phyloP scores from a whole-genome alignment of 92 coral and sea anemone species.

The Palythoa grandis region DNA sequence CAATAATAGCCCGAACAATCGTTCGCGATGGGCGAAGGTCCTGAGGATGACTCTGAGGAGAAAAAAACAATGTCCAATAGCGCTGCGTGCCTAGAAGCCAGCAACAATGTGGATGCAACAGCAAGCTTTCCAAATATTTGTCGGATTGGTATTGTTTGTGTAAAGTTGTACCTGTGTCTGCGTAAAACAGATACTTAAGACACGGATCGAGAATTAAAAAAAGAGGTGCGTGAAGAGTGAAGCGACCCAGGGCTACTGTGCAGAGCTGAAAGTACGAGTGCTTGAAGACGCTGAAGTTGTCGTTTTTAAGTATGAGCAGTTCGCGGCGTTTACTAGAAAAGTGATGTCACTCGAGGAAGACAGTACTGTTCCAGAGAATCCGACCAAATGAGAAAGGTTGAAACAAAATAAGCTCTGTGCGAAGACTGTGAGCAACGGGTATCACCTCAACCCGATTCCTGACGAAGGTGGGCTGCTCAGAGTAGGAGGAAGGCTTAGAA shows the following conservation, averaged over 20 bases:
- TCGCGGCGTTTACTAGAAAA: conserved; percentile 20
- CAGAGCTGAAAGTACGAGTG: conserved; percentile 32
- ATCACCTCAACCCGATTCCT: neutral
- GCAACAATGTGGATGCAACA: conserved; percentile 10
- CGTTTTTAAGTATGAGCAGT: conserved; percentile 36
- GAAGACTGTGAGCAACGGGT: neutral
- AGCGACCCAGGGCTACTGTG: conserved; percentile 3
- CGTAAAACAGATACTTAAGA: conserved; percentile 30
- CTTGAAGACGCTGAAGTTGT: conserved; percentile 39
- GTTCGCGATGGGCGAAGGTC: conserved; percentile 13
- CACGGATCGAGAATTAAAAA: conserved; percentile 16
- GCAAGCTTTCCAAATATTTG: conserved; percentile 35
- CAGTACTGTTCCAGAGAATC: neutral
- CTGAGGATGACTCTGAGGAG: conserved; percentile 52
- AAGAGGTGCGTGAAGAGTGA: conserved; percentile 6
- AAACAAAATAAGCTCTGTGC: conserved; percentile 9
- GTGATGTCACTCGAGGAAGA: conserved; percentile 33
- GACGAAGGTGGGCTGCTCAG: neutral
- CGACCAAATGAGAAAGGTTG: neutral
- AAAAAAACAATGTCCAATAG: conserved; percentile 21
- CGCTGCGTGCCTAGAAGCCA: conserved; percentile 5
- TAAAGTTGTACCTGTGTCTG: conserved; percentile 54
- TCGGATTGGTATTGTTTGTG: conserved; percentile 58
- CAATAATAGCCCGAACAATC: conserved; percentile 55
- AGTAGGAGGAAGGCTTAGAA: conserved; percentile 23